These are phyloP conservation scores for Ceratotherium simum DNA, from an alignment of 2,113 vertebrate species.

Conservation along the genomic window DNA sequence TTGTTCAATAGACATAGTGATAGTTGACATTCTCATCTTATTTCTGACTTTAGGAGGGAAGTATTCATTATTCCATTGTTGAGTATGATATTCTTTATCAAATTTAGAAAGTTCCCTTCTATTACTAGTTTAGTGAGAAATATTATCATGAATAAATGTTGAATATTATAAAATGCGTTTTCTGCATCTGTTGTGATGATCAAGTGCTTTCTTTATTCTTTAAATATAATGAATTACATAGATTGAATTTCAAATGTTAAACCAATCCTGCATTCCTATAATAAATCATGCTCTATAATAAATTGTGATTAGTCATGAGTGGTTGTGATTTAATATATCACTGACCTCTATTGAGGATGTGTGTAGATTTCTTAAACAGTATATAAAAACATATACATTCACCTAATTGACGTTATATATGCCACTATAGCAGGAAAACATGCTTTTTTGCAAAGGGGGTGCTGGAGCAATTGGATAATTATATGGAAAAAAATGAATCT, in stretches of 20 bases:
- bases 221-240: not conserved
- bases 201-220: not conserved
- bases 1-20: not conserved
- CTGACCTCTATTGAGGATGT: not conserved
- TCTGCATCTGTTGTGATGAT: not conserved
- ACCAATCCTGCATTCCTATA: conserved; percentile 19
- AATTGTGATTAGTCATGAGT: not conserved
- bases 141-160: not conserved
- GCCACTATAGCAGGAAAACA: not conserved
- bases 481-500: not conserved
- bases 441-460: not conserved
- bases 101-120: not conserved
- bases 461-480: not conserved
- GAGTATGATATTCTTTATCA: too few relatives aligned
- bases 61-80: not conserved
- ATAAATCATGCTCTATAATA: not conserved
- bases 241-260: conserved; percentile 35
- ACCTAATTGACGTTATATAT: not conserved
- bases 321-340: not conserved
- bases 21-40: not conserved
- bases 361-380: not conserved
- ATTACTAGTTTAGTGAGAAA: not conserved
- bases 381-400: not conserved
- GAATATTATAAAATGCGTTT: not conserved
- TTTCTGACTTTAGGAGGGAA: not conserved